A percentile compares a stretch with the other conserved stretches of the same genome.
Conservation (phyloP, 2,888 invertebrate species). For the Epistrophella euchroma region DNA sequence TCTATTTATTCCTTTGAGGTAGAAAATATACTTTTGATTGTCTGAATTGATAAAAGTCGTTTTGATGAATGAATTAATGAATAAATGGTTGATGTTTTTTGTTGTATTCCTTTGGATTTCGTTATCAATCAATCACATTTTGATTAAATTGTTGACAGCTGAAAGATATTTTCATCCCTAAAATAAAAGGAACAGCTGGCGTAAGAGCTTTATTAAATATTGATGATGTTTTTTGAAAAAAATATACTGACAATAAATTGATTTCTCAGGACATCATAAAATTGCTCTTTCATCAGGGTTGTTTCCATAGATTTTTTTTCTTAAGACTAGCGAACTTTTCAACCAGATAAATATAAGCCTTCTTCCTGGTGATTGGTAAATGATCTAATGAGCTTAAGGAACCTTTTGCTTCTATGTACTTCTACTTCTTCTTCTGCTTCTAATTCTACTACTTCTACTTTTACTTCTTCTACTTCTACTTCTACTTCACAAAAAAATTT, state of each 20-base stretch:
- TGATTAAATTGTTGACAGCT: slow-evolving; percentile 14
- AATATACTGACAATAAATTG: not conserved
- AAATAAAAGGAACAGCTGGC: not conserved
- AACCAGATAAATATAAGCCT: too few relatives aligned
- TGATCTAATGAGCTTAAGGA: too few relatives aligned
- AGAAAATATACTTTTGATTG: slow-evolving; percentile 37
- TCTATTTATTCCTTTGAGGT: slow-evolving; percentile 17
- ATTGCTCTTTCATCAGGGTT: not conserved
- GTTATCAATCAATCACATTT: slow-evolving; percentile 20
- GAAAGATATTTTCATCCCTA: not conserved
- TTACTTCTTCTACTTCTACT: too few relatives aligned
- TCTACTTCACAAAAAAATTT: too few relatives aligned
- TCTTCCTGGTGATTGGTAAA: too few relatives aligned
- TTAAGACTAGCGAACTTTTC: too few relatives aligned
- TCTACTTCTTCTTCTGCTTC: too few relatives aligned
- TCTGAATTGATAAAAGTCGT: slow-evolving; percentile 27
- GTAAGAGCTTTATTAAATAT: not conserved
- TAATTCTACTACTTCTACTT: too few relatives aligned
- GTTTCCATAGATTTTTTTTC: not conserved
- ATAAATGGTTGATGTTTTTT: slow-evolving; percentile 14
- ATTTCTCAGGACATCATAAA: too few relatives aligned
- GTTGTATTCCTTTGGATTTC: not conserved
- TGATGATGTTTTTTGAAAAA: not conserved
- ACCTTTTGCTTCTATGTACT: too few relatives aligned
- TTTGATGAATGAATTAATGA: slow-evolving; percentile 30